Evolutionary conservation across 1,140 invertebrate genomes (phyloP), one percentile per base, ranked within the genome.

Genomic region (Cherax quadricarinatus): DNA sequence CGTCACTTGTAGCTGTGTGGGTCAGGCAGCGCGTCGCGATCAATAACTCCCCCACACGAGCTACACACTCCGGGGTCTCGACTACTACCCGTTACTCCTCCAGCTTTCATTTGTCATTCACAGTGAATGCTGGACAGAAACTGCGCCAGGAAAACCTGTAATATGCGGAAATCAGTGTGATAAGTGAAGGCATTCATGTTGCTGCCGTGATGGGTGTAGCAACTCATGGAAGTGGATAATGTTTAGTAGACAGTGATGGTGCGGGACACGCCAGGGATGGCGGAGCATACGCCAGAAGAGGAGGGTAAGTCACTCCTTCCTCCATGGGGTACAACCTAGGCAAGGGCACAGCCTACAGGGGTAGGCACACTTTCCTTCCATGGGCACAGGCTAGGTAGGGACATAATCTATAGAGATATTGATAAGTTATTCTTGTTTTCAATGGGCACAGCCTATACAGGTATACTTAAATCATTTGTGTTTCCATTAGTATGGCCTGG

Each of bases 281-380:
- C 83, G 70, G 83, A 85, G 21, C 83, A 85, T 53, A 62, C 82
- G 30, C 57, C 60, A 73, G 62, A 30, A 49, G 83, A 85, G 83
- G 83, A 85, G 83, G 83, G 83, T 85, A 70, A 30, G 83, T 85
- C 4, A 24, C 10, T 82, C 14, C 80, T 53, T 51, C 21, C 4
- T 12, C 21, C 53, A 51, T 21, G 49, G 4, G 21, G n/a, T 41
- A 41, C 30, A 41, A 2, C 30, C 2, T 41, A 41, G 30, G 30
- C 30, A 41, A 41, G 30, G 30, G 30, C 30, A 41, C 30, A 41
- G 30, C 30, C 30, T 41, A 41, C 30, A 41, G 30, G 30, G 30
- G 30, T 41, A 1, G 30, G 30, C 30, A 41, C 30, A 41, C 30
- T 41, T 41, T 41, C 30, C 30, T 41, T 41, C 30, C 30, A 41